A percentile compares a stretch with the other conserved stretches of the same genome.
phyloP scores from a whole-genome alignment of 2,888 invertebrate genomes.

The Drosophila helvetica region DNA sequence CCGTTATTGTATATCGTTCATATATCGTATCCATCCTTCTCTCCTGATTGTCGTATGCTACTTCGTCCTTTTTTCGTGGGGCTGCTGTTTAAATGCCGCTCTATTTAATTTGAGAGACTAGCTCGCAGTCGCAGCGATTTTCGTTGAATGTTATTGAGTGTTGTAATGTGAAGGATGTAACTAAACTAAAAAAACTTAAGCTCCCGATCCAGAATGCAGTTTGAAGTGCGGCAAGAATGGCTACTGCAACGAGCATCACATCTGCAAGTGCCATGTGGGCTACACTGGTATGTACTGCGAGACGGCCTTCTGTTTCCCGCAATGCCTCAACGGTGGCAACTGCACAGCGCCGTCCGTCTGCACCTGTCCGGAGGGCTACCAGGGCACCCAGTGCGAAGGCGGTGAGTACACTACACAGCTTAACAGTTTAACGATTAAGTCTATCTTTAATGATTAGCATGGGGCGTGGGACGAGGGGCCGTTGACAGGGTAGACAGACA shows the following conservation, averaged over 20 bases:
- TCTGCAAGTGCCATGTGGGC: slow-evolving; percentile 94
- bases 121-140: slow-evolving; percentile 2
- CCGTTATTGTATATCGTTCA: slow-evolving; percentile 11
- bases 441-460: slow-evolving; percentile 32
- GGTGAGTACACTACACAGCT: slow-evolving; percentile 87
- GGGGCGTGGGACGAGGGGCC: too few relatives aligned
- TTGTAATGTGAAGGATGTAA: slow-evolving; percentile 46
- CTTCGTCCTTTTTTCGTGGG: slow-evolving; percentile 6
- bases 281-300: slow-evolving; percentile 96
- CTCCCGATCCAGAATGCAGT: slow-evolving; percentile 95
- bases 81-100: slow-evolving; percentile 3
- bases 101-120: neutral
- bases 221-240: slow-evolving; percentile 94
- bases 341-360: slow-evolving; percentile 95
- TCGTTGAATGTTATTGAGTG: slow-evolving; percentile 16
- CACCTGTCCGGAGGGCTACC: slow-evolving; percentile 94
- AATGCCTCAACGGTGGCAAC: slow-evolving; percentile 96
- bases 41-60: slow-evolving; percentile 8
- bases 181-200: slow-evolving; percentile 84
- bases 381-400: slow-evolving; percentile 95
- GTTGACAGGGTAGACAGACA: neutral
- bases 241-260: slow-evolving; percentile 92
- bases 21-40: slow-evolving; percentile 2
- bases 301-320: slow-evolving; percentile 95
- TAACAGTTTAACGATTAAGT: neutral